Evolutionary conservation across 2,797 vertebrate genomes (phyloP).

Genomic region (Pyrrhura leucotis): DNA sequence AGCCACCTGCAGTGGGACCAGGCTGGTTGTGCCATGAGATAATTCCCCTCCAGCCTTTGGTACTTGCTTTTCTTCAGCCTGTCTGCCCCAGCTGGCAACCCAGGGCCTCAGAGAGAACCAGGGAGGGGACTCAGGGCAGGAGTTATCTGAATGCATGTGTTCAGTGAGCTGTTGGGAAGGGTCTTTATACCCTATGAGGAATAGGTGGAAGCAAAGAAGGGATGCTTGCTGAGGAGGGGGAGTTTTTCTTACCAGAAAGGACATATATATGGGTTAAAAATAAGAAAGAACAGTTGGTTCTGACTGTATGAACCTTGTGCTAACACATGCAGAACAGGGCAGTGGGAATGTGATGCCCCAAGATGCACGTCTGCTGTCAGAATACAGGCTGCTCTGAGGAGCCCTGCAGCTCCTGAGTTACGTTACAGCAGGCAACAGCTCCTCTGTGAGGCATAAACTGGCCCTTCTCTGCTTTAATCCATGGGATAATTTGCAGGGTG

Average conservation of each 20-base stretch:
- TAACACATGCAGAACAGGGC: background rate
- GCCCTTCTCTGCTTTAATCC: background rate
- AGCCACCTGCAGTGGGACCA: background rate
- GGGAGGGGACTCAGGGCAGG: background rate
- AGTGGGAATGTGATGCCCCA: background rate
- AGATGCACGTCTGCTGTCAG: background rate
- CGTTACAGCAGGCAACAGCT: conserved; percentile 45
- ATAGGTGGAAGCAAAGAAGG: background rate
- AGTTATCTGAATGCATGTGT: background rate
- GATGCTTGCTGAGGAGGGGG: background rate
- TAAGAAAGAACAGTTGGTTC: background rate
- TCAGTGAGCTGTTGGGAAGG: background rate
- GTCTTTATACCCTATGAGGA: background rate
- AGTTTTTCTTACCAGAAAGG: background rate
- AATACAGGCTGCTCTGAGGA: background rate
- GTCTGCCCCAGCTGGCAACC: background rate
- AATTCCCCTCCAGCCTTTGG: background rate
- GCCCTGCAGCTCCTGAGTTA: background rate
- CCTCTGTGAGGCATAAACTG: conserved; percentile 31
- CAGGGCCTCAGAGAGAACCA: background rate
- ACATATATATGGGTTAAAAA: fast-evolving
- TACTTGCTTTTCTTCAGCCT: background rate
- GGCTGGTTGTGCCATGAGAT: fast-evolving
- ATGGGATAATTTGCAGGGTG: background rate
- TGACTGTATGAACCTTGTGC: background rate